Conservation (phyloP, 2,113 vertebrate genomes). For the Sapajus apella region DNA sequence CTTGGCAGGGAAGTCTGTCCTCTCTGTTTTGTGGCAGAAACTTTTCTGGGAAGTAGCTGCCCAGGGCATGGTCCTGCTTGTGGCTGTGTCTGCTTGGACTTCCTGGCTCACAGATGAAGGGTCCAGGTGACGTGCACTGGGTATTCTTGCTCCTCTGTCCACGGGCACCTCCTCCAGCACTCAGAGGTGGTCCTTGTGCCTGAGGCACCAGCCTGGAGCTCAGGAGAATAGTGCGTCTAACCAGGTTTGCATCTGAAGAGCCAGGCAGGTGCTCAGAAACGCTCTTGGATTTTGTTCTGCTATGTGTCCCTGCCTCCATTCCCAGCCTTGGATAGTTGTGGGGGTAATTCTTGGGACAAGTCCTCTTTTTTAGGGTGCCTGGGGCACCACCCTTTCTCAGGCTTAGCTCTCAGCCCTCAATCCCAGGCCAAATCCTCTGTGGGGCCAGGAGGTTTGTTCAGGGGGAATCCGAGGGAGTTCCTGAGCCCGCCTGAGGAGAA, state of each 20-base stretch:
- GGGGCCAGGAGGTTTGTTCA: not conserved
- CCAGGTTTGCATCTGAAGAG: not conserved
- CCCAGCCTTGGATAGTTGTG: not conserved
- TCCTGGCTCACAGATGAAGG: not conserved
- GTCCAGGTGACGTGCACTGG: not conserved
- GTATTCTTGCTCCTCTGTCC: not conserved
- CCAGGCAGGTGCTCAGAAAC: not conserved
- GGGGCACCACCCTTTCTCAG: not conserved
- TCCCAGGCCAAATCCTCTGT: not conserved
- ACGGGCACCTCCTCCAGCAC: not conserved
- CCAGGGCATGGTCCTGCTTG: not conserved
- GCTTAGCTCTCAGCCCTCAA: not conserved
- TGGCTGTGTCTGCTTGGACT: no score
- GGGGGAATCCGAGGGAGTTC: not conserved
- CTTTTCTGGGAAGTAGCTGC: not conserved
- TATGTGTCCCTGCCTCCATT: not conserved
- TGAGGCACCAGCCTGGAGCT: not conserved
- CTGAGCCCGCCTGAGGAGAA: not conserved
- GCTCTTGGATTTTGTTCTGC: not conserved
- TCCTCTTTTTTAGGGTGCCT: not conserved
- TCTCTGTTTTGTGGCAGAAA: not conserved
- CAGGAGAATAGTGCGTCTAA: not conserved
- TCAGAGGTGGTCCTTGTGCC: not conserved
- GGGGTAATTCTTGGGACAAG: not conserved
- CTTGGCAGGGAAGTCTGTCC: not conserved